These are phyloP conservation scores for Loris lydekkerianus DNA, from an alignment of 2,797 vertebrate genomes.

Conservation along the genomic window DNA sequence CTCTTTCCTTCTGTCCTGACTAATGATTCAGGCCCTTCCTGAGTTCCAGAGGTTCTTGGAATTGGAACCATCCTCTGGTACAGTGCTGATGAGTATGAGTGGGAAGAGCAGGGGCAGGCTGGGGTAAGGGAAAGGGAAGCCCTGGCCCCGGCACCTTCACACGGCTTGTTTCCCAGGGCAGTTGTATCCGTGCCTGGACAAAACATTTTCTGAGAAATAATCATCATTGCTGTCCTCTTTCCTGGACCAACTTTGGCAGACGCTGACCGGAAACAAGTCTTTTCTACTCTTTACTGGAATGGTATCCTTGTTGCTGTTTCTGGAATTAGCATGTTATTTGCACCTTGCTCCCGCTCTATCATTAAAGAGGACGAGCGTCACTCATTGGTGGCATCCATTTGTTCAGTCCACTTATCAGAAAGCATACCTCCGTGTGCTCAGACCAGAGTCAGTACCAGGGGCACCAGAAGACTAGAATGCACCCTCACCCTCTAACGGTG, in stretches of 20 bases:
- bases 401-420: not conserved
- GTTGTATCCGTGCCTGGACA: constrained; percentile 22
- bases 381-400: not conserved
- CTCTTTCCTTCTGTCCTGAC: not conserved
- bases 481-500: rapidly evolving
- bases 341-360: not conserved
- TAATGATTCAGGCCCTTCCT: constrained; percentile 11
- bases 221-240: constrained; percentile 67
- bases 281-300: constrained; percentile 74
- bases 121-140: not conserved
- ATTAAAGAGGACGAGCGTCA: not conserved
- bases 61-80: not conserved
- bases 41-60: constrained; percentile 27
- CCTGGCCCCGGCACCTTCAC: not conserved
- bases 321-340: constrained; percentile 57
- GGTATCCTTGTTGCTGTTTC: constrained; percentile 70
- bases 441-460: not conserved
- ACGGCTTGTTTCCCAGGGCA: constrained; percentile 45
- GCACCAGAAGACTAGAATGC: not conserved
- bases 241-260: constrained; percentile 81
- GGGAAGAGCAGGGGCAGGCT: not conserved
- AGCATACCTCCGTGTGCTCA: not conserved
- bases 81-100: not conserved
- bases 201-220: constrained; percentile 81
- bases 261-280: constrained; percentile 72